phyloP scores from a whole-genome alignment of 2,888 invertebrate genomes.

The Agonopterix subpropinquella region DNA sequence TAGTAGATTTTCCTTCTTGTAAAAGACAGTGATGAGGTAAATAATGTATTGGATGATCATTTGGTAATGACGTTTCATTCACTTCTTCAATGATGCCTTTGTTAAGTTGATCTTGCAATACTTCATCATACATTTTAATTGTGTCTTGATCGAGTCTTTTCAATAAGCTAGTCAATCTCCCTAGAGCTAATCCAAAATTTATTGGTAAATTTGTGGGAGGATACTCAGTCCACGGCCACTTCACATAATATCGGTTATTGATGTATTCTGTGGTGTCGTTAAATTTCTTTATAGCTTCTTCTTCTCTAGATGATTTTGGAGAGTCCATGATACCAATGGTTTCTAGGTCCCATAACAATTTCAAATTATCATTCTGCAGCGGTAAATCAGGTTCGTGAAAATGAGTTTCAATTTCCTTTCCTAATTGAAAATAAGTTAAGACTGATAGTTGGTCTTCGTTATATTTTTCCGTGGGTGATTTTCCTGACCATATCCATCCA shows the following conservation, averaged over 20 bases:
- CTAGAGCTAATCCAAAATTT: conserved; percentile 12
- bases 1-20: too few species aligned
- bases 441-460: not conserved
- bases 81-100: not conserved
- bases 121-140: too few species aligned
- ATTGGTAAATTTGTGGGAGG: conserved; percentile 10
- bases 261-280: conserved; percentile 7
- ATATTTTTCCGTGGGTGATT: not conserved
- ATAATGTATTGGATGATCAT: too few species aligned
- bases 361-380: conserved; percentile 5
- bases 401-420: too few species aligned
- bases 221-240: conserved; percentile 14
- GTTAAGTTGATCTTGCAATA: too few species aligned
- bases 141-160: not conserved
- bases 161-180: conserved; percentile 9
- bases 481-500: conserved; percentile 15
- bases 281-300: conserved; percentile 5
- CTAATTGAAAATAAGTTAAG: too few species aligned
- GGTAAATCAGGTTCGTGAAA: conserved; percentile 11
- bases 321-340: conserved; percentile 2
- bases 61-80: too few species aligned
- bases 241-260: conserved; percentile 10
- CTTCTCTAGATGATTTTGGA: not conserved
- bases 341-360: conserved; percentile 1
- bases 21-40: too few species aligned